phyloP scores from a whole-genome alignment of 1,140 invertebrate species.

The Drosophila serrata region DNA sequence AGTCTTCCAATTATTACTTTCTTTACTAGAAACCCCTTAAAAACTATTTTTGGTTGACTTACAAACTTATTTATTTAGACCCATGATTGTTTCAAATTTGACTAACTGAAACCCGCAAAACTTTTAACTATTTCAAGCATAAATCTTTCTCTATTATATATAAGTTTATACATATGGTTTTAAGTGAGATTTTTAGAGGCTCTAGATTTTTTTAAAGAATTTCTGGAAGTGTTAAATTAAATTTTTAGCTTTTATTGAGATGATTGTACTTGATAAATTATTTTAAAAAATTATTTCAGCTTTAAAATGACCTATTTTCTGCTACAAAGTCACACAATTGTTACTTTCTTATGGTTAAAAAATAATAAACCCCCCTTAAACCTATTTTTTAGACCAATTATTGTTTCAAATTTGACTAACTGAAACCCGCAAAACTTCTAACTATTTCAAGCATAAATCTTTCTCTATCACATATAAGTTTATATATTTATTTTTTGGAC shows the following conservation, averaged over 20 bases:
- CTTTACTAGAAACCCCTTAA: no score
- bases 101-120: background rate
- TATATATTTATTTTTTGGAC: background rate
- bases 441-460: background rate
- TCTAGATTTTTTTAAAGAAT: background rate
- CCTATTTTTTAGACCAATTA: no score
- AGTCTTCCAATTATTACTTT: background rate
- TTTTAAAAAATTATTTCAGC: background rate
- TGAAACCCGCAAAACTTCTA: background rate
- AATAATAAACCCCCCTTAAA: accelerated
- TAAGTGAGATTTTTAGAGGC: background rate
- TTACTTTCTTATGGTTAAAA: background rate
- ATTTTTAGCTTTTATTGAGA: accelerated
- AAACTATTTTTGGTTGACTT: no score
- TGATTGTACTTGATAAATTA: no score
- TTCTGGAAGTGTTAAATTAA: background rate
- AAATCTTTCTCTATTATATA: background rate
- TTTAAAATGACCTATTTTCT: accelerated
- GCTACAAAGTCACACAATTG: background rate
- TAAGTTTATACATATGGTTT: background rate
- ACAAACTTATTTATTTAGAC: background rate
- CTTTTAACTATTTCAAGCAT: background rate
- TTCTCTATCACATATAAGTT: background rate
- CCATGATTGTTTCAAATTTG: background rate
- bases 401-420: background rate